Conservation (phyloP, 1,140 invertebrate species). For the Neelides sp. region DNA sequence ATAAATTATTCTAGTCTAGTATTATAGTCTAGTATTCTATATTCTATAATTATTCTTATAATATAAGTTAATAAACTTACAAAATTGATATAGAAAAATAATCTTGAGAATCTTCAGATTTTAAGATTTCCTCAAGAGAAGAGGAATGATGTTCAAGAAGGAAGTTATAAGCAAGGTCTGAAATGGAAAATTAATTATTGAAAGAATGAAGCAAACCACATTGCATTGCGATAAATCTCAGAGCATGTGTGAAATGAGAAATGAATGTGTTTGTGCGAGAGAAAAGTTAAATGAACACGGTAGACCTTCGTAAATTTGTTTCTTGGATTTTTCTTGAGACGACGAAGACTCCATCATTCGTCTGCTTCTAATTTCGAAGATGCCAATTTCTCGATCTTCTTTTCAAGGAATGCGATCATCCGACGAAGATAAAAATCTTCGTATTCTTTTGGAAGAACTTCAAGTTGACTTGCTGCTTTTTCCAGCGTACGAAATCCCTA, state of each 20-base stretch:
- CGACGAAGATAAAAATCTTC: constrained; percentile 41
- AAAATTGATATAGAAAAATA: constrained; percentile 32
- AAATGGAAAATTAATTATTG: background rate
- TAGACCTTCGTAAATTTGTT: background rate
- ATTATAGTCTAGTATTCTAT: too few relatives aligned
- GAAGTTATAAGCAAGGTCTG: constrained; percentile 26
- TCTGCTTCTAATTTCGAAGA: background rate
- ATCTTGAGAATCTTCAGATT: constrained; percentile 33
- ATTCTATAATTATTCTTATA: too few relatives aligned
- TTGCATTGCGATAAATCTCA: too few relatives aligned
- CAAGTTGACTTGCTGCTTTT: constrained; percentile 38
- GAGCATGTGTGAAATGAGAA: too few relatives aligned
- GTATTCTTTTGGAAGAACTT: constrained; percentile 42
- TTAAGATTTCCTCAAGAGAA: constrained; percentile 33
- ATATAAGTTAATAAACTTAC: constrained; percentile 15
- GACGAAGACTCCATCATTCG: background rate
- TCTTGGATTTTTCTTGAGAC: background rate
- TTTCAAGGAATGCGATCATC: constrained; percentile 33
- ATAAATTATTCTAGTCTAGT: too few relatives aligned
- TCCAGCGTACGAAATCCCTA: constrained; percentile 41
- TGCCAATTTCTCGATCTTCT: constrained; percentile 11
- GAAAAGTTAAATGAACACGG: too few relatives aligned
- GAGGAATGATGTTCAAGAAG: constrained; percentile 31
- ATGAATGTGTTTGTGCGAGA: too few relatives aligned
- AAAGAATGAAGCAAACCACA: too few relatives aligned